phyloP scores from a whole-genome alignment of 2,113 vertebrate genomes.

The Melozone crissalis region DNA sequence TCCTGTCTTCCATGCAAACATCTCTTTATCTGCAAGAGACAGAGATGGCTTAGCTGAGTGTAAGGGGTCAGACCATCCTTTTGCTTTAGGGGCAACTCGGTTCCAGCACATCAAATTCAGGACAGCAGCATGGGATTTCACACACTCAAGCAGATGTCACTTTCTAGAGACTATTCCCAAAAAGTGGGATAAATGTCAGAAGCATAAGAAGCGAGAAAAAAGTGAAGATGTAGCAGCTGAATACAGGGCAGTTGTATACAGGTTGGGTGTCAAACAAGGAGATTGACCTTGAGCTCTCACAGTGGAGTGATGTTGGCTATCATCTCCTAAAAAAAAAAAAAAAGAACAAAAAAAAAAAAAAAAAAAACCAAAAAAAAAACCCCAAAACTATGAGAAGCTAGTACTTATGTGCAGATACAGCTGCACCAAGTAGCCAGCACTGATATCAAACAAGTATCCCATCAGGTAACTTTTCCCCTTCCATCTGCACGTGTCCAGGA shows the following conservation, averaged over 20 bases:
- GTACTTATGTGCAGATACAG: not conserved
- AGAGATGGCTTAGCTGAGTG: not conserved
- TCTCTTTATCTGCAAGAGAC: not conserved
- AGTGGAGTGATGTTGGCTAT: not conserved
- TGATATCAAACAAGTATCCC: not conserved
- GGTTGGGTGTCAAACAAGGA: not conserved
- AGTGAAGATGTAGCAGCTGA: not conserved
- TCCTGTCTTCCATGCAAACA: not conserved
- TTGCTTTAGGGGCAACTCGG: not conserved
- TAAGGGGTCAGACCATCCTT: not conserved
- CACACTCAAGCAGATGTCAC: fast-evolving
- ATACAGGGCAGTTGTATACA: not conserved
- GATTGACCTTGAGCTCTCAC: not conserved
- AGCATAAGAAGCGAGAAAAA: not conserved
- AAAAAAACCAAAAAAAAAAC: not conserved
- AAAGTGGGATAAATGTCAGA: not conserved
- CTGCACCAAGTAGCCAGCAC: not conserved
- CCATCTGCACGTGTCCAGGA: fast-evolving
- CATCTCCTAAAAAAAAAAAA: not conserved
- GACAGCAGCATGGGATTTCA: not conserved
- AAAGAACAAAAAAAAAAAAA: too few species aligned
- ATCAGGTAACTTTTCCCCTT: not conserved
- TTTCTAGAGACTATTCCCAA: not conserved
- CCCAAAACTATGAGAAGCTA: too few species aligned
- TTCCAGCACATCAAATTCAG: not conserved